Evolutionary conservation across 2,797 vertebrate species (phyloP).

Genomic region (Sebastes aleutianus): DNA sequence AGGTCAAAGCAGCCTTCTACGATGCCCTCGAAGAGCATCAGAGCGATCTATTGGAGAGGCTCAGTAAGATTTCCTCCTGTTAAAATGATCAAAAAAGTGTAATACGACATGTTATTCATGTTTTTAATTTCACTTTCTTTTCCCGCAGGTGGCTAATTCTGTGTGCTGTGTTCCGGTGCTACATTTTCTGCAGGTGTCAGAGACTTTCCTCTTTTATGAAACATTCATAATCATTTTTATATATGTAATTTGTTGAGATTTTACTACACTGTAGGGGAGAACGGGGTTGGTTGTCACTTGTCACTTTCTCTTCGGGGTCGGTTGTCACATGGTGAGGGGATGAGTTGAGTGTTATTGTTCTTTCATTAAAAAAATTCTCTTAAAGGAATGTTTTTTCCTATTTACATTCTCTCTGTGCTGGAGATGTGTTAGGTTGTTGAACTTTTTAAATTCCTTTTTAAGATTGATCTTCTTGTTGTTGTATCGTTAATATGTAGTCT

Average conservation of each 20-base stretch:
- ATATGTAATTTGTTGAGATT: neutral
- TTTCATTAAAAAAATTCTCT: too few species aligned
- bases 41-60: neutral
- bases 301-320: too few species aligned
- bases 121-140: conserved; percentile 8
- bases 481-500: neutral
- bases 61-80: conserved; percentile 20
- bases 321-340: too few species aligned
- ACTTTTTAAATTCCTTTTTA: too few species aligned
- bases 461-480: neutral
- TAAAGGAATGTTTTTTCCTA: too few species aligned
- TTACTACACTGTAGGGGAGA: too few species aligned
- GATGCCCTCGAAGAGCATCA: conserved; percentile 41
- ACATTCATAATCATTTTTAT: neutral
- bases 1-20: conserved; percentile 64
- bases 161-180: neutral
- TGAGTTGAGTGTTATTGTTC: too few species aligned
- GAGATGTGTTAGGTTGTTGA: too few species aligned
- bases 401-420: too few species aligned
- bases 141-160: conserved; percentile 20
- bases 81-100: neutral
- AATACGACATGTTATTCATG: neutral
- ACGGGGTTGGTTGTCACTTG: too few species aligned
- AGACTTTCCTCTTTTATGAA: neutral
- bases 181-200: neutral